These are phyloP conservation scores for Heteromurus nitidus DNA, from an alignment of 2,888 invertebrate species.

Conservation along the genomic window DNA sequence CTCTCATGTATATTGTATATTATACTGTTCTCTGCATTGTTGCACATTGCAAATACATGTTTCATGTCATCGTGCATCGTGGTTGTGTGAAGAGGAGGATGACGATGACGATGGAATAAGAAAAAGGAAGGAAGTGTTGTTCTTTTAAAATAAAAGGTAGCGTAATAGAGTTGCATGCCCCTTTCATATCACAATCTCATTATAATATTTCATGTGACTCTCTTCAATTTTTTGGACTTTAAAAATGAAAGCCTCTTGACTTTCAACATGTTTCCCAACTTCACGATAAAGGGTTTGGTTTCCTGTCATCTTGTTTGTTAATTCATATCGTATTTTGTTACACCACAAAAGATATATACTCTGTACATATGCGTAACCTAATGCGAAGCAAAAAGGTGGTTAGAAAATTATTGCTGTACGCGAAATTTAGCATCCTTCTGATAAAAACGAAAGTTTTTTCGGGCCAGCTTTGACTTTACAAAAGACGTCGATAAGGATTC, in stretches of 20 bases:
- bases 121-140: constrained; percentile 46
- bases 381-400: too few species aligned
- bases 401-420: too few species aligned
- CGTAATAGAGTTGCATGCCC: not conserved
- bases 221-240: not conserved
- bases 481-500: not conserved
- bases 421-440: not conserved
- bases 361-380: too few species aligned
- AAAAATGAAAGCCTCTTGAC: constrained; percentile 29
- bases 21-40: too few species aligned
- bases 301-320: too few species aligned
- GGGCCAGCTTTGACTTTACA: not conserved
- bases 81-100: constrained; percentile 1
- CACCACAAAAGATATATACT: too few species aligned
- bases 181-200: constrained; percentile 9
- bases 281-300: constrained; percentile 19
- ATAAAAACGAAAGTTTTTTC: constrained; percentile 17
- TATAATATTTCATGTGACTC: constrained; percentile 4
- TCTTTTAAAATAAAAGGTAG: constrained; percentile 23
- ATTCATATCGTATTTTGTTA: too few species aligned
- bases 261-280: constrained; percentile 46
- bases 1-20: too few species aligned
- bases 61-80: too few species aligned
- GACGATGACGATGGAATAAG: not conserved
- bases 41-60: too few species aligned